Percentiles rank a stretch among this genome's conserved stretches.
phyloP scores from a whole-genome alignment of 1,140 invertebrate genomes.

The Andricus grossulariae region DNA sequence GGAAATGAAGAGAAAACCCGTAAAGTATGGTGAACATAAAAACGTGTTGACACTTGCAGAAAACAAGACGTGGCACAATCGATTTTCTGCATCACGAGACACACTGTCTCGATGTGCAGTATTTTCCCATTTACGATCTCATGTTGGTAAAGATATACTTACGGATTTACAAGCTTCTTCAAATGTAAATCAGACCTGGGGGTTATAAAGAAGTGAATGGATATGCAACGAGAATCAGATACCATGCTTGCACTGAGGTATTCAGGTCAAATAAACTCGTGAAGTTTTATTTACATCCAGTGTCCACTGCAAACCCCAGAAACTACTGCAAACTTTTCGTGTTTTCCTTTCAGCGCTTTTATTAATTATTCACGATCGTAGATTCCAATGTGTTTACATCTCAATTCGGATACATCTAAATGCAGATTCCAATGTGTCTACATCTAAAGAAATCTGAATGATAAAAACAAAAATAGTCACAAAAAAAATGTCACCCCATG shows the following conservation, averaged over 20 bases:
- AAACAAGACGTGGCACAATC: slow-evolving; percentile 6
- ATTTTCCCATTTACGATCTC: slow-evolving; percentile 4
- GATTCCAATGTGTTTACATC: too few species aligned
- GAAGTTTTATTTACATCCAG: too few species aligned
- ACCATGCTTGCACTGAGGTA: not conserved
- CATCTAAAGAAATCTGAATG: too few species aligned
- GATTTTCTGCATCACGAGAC: slow-evolving; percentile 7
- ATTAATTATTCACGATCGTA: too few species aligned
- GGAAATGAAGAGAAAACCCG: slow-evolving; percentile 4
- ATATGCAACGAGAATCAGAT: slow-evolving; percentile 9
- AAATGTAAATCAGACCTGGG: slow-evolving; percentile 13
- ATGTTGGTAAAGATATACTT: not conserved
- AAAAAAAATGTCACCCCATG: too few species aligned
- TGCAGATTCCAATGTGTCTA: too few species aligned
- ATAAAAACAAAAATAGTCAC: too few species aligned
- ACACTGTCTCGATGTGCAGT: slow-evolving; percentile 5
- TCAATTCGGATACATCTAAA: too few species aligned
- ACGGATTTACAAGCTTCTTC: slow-evolving; percentile 21
- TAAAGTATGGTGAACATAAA: not conserved
- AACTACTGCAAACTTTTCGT: too few species aligned
- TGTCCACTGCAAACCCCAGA: too few species aligned
- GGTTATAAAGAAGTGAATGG: slow-evolving; percentile 20
- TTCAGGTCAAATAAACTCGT: not conserved
- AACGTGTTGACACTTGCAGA: not conserved
- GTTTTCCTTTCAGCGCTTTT: too few species aligned